Conservation (phyloP, 2,797 vertebrate genomes). For the Chrysolophus pictus region DNA sequence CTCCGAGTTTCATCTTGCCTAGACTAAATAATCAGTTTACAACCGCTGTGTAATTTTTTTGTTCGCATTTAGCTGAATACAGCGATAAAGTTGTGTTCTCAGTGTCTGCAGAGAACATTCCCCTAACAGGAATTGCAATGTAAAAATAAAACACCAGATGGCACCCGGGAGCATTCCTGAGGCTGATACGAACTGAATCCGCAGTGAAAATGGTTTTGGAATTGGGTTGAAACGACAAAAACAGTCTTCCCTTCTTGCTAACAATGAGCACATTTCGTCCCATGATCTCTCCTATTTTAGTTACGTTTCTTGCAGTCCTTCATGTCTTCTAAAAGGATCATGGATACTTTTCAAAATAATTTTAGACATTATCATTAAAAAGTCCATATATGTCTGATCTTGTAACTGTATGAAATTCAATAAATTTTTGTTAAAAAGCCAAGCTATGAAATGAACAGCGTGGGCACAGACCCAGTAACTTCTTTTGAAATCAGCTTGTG, state of each 20-base stretch:
- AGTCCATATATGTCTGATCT: neutral
- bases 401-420: neutral
- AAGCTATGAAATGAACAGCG: neutral
- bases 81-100: neutral
- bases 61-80: rapidly evolving
- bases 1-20: neutral
- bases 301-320: neutral
- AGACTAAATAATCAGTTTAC: constrained; percentile 11
- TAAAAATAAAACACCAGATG: constrained; percentile 36
- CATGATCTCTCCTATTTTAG: neutral
- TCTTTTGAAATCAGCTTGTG: neutral
- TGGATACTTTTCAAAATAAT: neutral
- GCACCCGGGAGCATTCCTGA: constrained; percentile 30
- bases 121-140: neutral
- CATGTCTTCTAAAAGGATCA: neutral
- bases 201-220: neutral
- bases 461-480: neutral
- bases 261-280: rapidly evolving
- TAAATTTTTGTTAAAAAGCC: neutral
- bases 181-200: rapidly evolving
- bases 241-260: neutral
- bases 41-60: neutral
- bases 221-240: neutral
- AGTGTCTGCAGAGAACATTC: rapidly evolving
- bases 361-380: neutral